phyloP scores from a whole-genome alignment of 2,888 invertebrate species.

The Subacronicta megacephala region DNA sequence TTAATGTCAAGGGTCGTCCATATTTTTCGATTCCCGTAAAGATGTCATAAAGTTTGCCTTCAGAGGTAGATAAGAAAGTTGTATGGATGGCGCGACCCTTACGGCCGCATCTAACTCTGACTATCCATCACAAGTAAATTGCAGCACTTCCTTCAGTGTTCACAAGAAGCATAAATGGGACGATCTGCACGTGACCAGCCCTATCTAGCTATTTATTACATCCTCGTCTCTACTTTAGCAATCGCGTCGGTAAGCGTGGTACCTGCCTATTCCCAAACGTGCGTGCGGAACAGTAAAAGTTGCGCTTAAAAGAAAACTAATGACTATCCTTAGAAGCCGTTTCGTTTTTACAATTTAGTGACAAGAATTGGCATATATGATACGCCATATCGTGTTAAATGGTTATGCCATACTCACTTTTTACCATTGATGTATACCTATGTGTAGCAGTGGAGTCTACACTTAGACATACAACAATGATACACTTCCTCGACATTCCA shows the following conservation, averaged over 20 bases:
- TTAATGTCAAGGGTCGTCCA: slow-evolving; percentile 79
- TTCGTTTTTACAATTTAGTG: no score
- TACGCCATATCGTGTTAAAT: no score
- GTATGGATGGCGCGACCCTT: slow-evolving; percentile 79
- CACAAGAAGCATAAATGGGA: slow-evolving; percentile 83
- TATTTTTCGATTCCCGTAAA: slow-evolving; percentile 84
- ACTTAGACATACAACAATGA: no score
- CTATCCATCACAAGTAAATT: slow-evolving; percentile 85
- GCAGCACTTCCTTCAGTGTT: slow-evolving; percentile 82
- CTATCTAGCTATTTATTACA: slow-evolving; percentile 79
- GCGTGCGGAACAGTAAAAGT: no score
- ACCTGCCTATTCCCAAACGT: not conserved
- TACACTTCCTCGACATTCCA: no score
- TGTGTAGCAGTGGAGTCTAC: no score
- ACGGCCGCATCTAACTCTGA: slow-evolving; percentile 79
- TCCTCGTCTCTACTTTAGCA: slow-evolving; percentile 58
- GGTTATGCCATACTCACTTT: no score
- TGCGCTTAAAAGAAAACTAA: no score
- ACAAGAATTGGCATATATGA: no score
- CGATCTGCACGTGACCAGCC: slow-evolving; percentile 81
- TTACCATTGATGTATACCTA: no score
- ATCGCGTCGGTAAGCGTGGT: slow-evolving; percentile 35
- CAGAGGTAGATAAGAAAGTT: slow-evolving; percentile 84
- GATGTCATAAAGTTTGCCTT: slow-evolving; percentile 84
- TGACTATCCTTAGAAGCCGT: no score